Base-by-base conservation (phyloP, 2,113 vertebrate species). In the Apodemus sylvaticus region DNA sequence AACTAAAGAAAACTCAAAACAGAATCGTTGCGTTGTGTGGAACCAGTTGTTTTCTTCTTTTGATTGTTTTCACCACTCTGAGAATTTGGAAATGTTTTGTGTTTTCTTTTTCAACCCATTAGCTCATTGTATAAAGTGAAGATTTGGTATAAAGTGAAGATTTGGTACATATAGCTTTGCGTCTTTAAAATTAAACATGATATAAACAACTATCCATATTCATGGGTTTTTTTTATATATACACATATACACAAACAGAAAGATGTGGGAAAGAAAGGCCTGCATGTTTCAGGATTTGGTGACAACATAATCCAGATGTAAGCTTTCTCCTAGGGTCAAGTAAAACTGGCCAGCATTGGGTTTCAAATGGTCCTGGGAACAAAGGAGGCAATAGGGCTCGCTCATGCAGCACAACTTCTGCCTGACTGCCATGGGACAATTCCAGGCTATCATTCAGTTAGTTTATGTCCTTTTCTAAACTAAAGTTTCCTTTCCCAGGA, bases 391-490 rank as follows among this genome's bases (percentile, higher is more conserved):
- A 8, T 70, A 83, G 83, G 62, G 34, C 31, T 92, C 29, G 34
- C 31, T 92, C 29, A 48, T 20, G 7, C 10, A 2, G n/a, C 53
- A 14, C 62, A 45, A 51, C 42, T 64, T 62, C 60, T 79, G 10
- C 26, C 13, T 91, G 62, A n/a, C 62, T 91, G 9, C 77, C 42
- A 24, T 79, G 66, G n/a, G 11, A 45, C 8, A 70, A 7, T 34
- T 58, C 10, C 0, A 0, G 60, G 77, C 39, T 90, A 90, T 85
- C 53, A 79, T 48, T 55, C 13, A n/a, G 6, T 78, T 45, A 74
- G 82, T 64, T 71, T 39, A 45, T 87, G 79, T 39, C 68, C 4
- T 20, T 96, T 97, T 90, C 62, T 58, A 62, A 91, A 83, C n/a
- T n/a, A n/a, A n/a, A n/a, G n/a, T n/a, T n/a, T n/a, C n/a, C n/a